These are phyloP conservation scores for Meloidogyne exigua DNA, from an alignment of 1,140 invertebrate species.

Conservation along the genomic window DNA sequence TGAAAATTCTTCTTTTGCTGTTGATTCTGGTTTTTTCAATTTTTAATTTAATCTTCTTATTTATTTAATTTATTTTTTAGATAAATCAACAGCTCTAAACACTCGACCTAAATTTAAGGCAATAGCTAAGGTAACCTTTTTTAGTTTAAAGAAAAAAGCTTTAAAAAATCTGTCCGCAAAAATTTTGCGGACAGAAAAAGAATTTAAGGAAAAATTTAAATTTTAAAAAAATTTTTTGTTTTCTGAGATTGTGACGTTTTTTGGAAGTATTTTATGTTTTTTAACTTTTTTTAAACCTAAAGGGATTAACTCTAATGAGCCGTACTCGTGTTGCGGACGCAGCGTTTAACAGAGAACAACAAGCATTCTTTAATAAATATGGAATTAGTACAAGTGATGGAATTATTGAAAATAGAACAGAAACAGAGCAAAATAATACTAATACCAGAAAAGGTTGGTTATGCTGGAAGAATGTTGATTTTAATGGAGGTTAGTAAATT, in stretches of 20 bases:
- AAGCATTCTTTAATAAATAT: constrained; percentile 43
- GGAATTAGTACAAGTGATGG: constrained; percentile 38
- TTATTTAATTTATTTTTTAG: neutral
- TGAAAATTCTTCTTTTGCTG: too few species aligned
- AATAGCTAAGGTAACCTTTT: constrained; percentile 7
- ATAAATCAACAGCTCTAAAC: neutral
- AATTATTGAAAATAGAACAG: neutral
- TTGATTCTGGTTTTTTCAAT: neutral
- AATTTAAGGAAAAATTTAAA: neutral
- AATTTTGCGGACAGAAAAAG: neutral
- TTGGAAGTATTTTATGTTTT: neutral
- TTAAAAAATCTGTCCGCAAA: neutral
- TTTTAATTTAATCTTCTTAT: neutral
- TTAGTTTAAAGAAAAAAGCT: neutral
- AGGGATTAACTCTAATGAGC: constrained; percentile 33
- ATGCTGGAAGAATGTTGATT: neutral
- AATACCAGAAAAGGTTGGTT: neutral
- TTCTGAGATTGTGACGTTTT: neutral
- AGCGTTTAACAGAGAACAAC: constrained; percentile 41
- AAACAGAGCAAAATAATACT: neutral
- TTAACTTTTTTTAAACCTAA: neutral
- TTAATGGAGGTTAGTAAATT: neutral
- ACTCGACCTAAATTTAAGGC: neutral
- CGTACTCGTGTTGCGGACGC: constrained; percentile 21
- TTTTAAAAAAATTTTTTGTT: too few species aligned